Evolutionary conservation across 2,888 invertebrate genomes (phyloP), one percentile per base, ranked within the genome.

Genomic region (Abrostola triplasia): DNA sequence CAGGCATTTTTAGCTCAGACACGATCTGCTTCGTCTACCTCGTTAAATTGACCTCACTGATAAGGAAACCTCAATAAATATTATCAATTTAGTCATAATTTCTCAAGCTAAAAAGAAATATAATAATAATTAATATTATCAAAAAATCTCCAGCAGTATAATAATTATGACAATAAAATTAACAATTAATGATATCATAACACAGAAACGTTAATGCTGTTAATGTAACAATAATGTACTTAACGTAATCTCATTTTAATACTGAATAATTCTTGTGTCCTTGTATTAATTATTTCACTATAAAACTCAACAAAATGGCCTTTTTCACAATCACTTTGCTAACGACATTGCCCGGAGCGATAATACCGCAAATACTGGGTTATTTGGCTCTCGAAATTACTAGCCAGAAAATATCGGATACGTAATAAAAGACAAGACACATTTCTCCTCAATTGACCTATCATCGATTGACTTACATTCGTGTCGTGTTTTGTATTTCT

Each of bases 381-480:
- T 83, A 84, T 85, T 87, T 88, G 82, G 83, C 76, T 80, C 80
- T 79, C 74, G 69, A 77, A 87, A 88, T 85, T 84, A 85, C 85
- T 84, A 80, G 66, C 79, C 81, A 85, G 82, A 86, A 85, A 88
- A 84, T 82, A 80, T 80, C 67, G 67, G 71, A 60, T 63, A 68
- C 69, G 72, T 87, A 88, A 90, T 89, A 83, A 89, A 86, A 87
- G 86, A 80, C 81, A 54, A 67, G 73, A 36, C 56, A 64, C 36
- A 52, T 64, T 62, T 70, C 52, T 66, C 67, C 41, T 64, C 35
- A 69, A 61, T 69, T 58, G 44, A 51, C 57, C 59, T 64, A 56
- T 77, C 80, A 76, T 76, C 63, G 63, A 44, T 35, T 35, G 38
- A 41, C n/a, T 51, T 42, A 8, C 61, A 67, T 68, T 71, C 64